These are phyloP conservation scores for Anagyrus pseudococci DNA, from an alignment of 2,888 invertebrate species.

Conservation along the genomic window DNA sequence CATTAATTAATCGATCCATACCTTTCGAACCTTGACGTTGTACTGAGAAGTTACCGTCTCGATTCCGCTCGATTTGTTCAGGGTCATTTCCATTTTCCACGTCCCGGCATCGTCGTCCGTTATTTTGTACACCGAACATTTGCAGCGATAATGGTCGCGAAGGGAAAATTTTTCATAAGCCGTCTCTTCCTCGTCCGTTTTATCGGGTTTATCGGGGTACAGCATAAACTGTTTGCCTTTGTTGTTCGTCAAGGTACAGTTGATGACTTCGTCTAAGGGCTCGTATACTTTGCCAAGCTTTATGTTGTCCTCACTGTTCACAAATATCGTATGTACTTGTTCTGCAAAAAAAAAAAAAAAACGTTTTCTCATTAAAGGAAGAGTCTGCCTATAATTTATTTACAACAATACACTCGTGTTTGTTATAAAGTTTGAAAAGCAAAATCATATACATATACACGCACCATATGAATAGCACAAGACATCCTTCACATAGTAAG, in stretches of 20 bases:
- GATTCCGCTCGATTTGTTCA: neutral
- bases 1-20: slow-evolving; percentile 1
- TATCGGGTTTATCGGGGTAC: neutral
- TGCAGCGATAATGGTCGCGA: slow-evolving; percentile 1
- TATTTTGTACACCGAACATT: neutral
- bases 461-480: too few species aligned
- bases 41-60: neutral
- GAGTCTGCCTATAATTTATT: too few species aligned
- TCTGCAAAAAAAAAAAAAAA: too few species aligned
- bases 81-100: slow-evolving; percentile 10
- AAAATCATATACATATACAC: too few species aligned
- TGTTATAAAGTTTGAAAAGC: too few species aligned
- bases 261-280: neutral
- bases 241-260: slow-evolving; percentile 15
- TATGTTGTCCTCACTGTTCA: neutral
- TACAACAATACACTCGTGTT: too few species aligned
- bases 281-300: neutral
- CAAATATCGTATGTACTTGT: slow-evolving; percentile 1
- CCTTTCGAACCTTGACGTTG: slow-evolving; percentile 24
- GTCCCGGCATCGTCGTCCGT: slow-evolving; percentile 14
- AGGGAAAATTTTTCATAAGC: neutral
- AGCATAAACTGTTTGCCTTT: slow-evolving; percentile 2
- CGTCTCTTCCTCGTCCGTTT: neutral
- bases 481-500: too few species aligned
- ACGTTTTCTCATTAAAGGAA: too few species aligned